Conservation (phyloP, 2,113 vertebrate species). For the Chloroceryle aenea region DNA sequence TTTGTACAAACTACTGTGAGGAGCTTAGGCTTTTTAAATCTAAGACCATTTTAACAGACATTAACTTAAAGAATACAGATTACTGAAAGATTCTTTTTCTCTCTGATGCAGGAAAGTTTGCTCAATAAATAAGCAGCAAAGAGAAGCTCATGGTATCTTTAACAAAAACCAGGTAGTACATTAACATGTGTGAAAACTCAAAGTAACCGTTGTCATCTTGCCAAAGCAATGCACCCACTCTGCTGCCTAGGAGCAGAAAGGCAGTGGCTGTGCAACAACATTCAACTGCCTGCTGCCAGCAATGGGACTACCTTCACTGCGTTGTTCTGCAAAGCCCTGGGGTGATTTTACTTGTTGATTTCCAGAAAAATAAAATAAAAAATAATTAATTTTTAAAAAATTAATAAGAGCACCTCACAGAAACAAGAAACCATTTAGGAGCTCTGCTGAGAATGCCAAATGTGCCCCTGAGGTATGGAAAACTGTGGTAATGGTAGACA, state of each 20-base stretch:
- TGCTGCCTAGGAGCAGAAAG: constrained; percentile 16
- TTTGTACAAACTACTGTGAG: background rate
- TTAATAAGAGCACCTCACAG: background rate
- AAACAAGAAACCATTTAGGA: constrained; percentile 5
- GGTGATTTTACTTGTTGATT: background rate
- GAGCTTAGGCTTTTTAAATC: background rate
- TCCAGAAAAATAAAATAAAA: background rate
- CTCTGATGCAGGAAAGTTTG: background rate
- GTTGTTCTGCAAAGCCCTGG: background rate
- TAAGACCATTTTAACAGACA: background rate
- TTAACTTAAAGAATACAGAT: constrained; percentile 24
- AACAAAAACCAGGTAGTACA: background rate
- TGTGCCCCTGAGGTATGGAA: constrained; percentile 43
- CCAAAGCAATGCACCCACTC: background rate
- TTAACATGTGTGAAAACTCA: background rate
- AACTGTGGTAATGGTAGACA: constrained; percentile 27
- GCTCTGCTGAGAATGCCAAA: constrained; percentile 19
- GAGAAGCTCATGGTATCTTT: background rate
- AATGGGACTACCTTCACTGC: background rate
- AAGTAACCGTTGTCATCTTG: background rate
- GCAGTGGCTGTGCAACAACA: background rate
- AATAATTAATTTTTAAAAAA: background rate
- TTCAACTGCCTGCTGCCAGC: constrained; percentile 4
- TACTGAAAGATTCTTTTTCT: background rate
- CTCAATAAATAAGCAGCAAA: background rate